These are phyloP conservation scores for Nephrotoma flavescens DNA, from an alignment of 2,888 invertebrate species.

Conservation along the genomic window DNA sequence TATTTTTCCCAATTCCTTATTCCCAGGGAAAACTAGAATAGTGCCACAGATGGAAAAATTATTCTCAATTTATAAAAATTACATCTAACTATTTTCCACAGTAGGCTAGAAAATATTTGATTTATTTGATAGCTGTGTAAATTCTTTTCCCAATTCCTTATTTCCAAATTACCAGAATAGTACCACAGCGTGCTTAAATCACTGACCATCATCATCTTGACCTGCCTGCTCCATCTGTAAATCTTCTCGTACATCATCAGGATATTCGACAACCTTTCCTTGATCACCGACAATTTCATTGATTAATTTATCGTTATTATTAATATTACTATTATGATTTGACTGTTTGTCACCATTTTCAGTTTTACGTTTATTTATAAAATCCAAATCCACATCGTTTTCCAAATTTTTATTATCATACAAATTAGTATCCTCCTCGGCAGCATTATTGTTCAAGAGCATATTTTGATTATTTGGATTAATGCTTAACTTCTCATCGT, in stretches of 20 bases:
- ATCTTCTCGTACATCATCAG: constrained; percentile 26
- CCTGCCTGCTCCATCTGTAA: constrained; percentile 29
- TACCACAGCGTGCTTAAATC: neutral
- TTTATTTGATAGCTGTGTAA: neutral
- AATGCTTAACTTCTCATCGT: constrained; percentile 16
- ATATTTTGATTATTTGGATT: constrained; percentile 14
- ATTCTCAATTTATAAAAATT: too few species aligned
- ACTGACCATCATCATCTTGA: constrained; percentile 36
- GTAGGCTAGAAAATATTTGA: neutral
- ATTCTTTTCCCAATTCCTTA: too few species aligned
- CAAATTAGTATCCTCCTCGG: constrained; percentile 22
- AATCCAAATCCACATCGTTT: constrained; percentile 1
- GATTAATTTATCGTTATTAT: constrained; percentile 26
- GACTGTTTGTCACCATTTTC: constrained; percentile 11
- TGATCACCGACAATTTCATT: constrained; percentile 34
- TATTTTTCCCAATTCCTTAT: too few species aligned
- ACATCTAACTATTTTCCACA: too few species aligned
- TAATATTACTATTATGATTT: constrained; percentile 14
- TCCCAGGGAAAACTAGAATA: too few species aligned
- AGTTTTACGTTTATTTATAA: neutral
- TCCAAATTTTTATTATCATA: constrained; percentile 18
- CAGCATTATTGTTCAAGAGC: constrained; percentile 16
- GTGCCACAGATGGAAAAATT: too few species aligned
- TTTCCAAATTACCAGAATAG: too few species aligned
- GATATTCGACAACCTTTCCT: constrained; percentile 25